A percentile compares a stretch with the other conserved stretches of the same genome.
phyloP scores from a whole-genome alignment of 2,888 invertebrate species.

The Hypomecis punctinalis region DNA sequence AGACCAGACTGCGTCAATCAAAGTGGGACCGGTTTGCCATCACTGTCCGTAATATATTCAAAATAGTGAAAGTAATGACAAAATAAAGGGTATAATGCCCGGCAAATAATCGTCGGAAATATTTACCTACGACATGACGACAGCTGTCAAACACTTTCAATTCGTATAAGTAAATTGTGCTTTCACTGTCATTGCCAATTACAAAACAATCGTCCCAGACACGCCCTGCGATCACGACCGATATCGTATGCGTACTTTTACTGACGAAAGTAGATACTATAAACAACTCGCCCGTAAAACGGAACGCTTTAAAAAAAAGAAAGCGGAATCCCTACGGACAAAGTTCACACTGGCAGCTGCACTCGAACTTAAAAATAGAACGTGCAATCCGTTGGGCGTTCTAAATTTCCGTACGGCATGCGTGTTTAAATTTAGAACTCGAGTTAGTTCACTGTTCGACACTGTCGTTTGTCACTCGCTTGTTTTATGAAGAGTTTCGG shows the following conservation, averaged over 20 bases:
- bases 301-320: slow-evolving; percentile 59
- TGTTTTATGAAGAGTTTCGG: slow-evolving; percentile 61
- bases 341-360: slow-evolving; percentile 82
- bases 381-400: slow-evolving; percentile 79
- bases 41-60: slow-evolving; percentile 47
- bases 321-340: slow-evolving; percentile 71
- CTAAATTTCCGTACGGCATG: slow-evolving; percentile 82
- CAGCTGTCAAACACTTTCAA: slow-evolving; percentile 52
- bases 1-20: slow-evolving; percentile 29
- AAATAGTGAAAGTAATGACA: slow-evolving; percentile 57
- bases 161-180: slow-evolving; percentile 38
- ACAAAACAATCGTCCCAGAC: slow-evolving; percentile 59
- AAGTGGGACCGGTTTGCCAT: slow-evolving; percentile 38
- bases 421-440: slow-evolving; percentile 77
- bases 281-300: slow-evolving; percentile 47
- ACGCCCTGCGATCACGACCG: slow-evolving; percentile 59
- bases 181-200: slow-evolving; percentile 75
- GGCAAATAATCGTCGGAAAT: slow-evolving; percentile 55
- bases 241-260: slow-evolving; percentile 44
- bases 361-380: slow-evolving; percentile 75
- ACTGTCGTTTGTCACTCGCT: slow-evolving; percentile 78
- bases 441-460: slow-evolving; percentile 81
- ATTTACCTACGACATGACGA: slow-evolving; percentile 62
- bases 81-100: slow-evolving; percentile 47
- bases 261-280: slow-evolving; percentile 42